These are phyloP conservation scores for Sanderia malayensis DNA, from an alignment of 30 jellyfish, hydroid and myxozoan genomes.

Conservation along the genomic window DNA sequence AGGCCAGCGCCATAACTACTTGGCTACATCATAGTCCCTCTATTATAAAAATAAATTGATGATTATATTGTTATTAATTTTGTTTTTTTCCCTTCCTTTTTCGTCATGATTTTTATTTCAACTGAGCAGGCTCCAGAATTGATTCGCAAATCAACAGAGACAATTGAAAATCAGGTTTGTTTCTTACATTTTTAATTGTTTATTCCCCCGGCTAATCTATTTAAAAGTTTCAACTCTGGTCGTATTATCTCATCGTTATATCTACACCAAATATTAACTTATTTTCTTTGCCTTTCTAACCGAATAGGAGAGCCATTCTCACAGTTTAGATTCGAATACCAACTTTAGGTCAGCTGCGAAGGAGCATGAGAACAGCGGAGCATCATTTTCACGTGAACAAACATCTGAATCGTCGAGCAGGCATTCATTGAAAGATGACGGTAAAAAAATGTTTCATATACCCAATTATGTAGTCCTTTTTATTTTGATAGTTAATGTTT, in stretches of 20 bases:
- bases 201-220: no score
- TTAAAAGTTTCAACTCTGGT: no score
- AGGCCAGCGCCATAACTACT: no score
- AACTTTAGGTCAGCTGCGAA: constrained; percentile 70
- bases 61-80: no score
- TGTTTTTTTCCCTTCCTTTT: constrained; percentile 47
- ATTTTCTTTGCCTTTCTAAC: constrained; percentile 55
- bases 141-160: constrained; percentile 50
- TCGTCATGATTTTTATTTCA: constrained; percentile 58
- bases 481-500: no score
- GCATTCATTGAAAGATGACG: no score
- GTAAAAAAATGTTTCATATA: no score
- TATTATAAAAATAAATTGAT: no score
- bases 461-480: no score
- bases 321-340: constrained; percentile 77
- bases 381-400: no score
- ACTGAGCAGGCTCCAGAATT: constrained; percentile 73
- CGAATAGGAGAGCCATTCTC: constrained; percentile 80
- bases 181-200: neutral
- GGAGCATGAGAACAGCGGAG: constrained; percentile 17
- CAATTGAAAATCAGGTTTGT: constrained; percentile 25
- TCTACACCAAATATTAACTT: neutral
- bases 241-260: neutral
- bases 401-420: no score
- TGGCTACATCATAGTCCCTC: no score